A percentile compares a stretch with the other conserved stretches of the same genome.
These are phyloP conservation scores for Hirudo medicinalis DNA, from an alignment of 1,140 invertebrate genomes.

Conservation along the genomic window DNA sequence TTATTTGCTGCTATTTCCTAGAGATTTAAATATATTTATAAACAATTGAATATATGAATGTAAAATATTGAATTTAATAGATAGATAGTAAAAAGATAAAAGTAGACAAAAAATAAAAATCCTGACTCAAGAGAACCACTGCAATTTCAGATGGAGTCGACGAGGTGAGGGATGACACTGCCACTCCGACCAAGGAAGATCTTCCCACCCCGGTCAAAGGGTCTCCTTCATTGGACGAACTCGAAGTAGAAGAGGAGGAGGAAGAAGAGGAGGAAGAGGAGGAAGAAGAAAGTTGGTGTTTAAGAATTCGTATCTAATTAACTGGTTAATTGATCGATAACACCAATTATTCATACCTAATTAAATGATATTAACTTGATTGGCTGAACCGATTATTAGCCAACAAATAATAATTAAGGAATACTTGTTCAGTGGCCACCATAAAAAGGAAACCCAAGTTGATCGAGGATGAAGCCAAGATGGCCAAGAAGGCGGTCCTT, in stretches of 20 bases:
- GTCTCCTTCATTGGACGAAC: neutral
- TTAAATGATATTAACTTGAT: no score
- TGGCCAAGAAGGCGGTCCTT: neutral
- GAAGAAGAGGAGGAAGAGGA: neutral
- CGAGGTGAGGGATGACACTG: neutral
- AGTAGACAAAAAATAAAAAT: no score
- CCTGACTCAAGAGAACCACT: no score
- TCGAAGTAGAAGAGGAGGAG: neutral
- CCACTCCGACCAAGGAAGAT: slow-evolving; percentile 1
- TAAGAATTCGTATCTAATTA: neutral
- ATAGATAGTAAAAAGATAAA: neutral
- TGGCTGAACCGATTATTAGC: no score
- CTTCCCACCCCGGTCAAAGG: neutral
- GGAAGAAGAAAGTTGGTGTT: neutral
- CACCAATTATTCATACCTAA: no score
- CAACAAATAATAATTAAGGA: neutral
- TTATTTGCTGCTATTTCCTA: no score
- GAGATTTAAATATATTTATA: no score
- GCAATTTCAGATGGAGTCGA: neutral
- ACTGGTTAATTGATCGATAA: no score
- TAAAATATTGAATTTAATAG: no score
- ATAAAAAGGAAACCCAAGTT: neutral
- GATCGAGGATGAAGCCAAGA: neutral
- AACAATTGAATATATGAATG: no score
- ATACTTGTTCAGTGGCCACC: neutral